Base-by-base conservation (phyloP, 2,113 vertebrate species). In the Eulacestoma nigropectus region DNA sequence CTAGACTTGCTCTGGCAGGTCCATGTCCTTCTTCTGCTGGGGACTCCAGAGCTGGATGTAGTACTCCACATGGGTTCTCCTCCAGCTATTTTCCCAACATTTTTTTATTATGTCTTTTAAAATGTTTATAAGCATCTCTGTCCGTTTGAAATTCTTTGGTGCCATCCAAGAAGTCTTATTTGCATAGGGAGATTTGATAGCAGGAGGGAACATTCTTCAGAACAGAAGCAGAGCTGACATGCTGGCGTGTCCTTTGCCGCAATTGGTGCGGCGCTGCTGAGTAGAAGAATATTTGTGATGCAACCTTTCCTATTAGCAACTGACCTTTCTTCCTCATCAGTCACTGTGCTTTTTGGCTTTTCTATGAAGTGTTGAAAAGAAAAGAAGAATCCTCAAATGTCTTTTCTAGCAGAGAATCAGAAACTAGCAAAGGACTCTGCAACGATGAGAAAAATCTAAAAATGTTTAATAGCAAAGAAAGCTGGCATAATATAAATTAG, bases 281-380 rank as follows among this genome's bases (percentile, higher is more conserved):
- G 35, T 10, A 55, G 46, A 73, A 35, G 49, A 16, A 23, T 19
- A 41, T 90, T 90, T 89, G 69, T 79, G 89, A 89, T 37, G 65
- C 50, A 94, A 21, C 80, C 37, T 95, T 90, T 93, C 67, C 73
- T 85, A 26, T 83, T 92, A 97, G 72, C 67, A 90, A 32, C 29
- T 84, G 76, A 90, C 87, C 85, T 90, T 96, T 95, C 82, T 49
- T 93, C 62, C 53, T 88, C 53, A 92, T 90, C 84, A 83, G 33
- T 63, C 12, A 33, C 37, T 9, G 17, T 32, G 72, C 22, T 81
- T 94, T 73, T 59, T 47, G 47, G 29, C 26, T 93, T 89, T 92
- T 59, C 46, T 67, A 23, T 25, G 18, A 87, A 67, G 19, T 15
- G 33, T 29, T 42, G 25, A 59, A 91, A 75, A 84, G 53, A 70